A percentile compares a stretch with the other conserved stretches of the same genome.
These are phyloP conservation scores for Mormyrus proboscirostris DNA, from an alignment of 2,797 vertebrate genomes.

Conservation along the genomic window DNA sequence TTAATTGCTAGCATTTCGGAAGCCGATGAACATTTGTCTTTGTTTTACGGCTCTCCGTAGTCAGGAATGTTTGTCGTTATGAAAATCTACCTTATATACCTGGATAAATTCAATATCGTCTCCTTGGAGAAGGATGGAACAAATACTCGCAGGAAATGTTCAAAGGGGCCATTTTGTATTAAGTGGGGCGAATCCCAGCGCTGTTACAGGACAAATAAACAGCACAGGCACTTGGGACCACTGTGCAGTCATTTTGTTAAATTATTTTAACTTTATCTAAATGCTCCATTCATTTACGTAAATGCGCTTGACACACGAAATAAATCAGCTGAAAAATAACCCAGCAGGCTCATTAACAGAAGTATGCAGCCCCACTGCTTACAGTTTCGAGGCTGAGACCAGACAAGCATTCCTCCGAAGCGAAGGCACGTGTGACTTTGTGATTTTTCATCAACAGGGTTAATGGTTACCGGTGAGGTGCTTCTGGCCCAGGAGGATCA, in stretches of 20 bases:
- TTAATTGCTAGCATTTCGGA: slow-evolving; percentile 53
- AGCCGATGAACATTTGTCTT: slow-evolving; percentile 67
- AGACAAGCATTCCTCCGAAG: neutral
- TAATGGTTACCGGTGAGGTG: neutral
- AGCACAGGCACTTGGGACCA: slow-evolving; percentile 45
- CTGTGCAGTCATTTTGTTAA: slow-evolving; percentile 49
- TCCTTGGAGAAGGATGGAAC: slow-evolving; percentile 52
- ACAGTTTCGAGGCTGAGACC: slow-evolving; percentile 31
- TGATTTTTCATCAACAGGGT: neutral
- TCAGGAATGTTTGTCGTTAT: slow-evolving; percentile 50
- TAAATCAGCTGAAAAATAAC: slow-evolving; percentile 57
- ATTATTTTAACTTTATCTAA: slow-evolving; percentile 61
- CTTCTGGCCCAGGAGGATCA: neutral
- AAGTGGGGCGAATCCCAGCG: slow-evolving; percentile 54
- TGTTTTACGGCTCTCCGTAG: slow-evolving; percentile 60
- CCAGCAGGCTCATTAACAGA: slow-evolving; percentile 51
- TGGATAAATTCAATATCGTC: slow-evolving; percentile 53
- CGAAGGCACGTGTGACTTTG: neutral
- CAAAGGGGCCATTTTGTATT: slow-evolving; percentile 47
- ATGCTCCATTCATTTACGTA: slow-evolving; percentile 52
- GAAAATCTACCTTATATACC: slow-evolving; percentile 49
- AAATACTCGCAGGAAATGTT: slow-evolving; percentile 46
- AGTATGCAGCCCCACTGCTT: slow-evolving; percentile 35
- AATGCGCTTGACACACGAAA: slow-evolving; percentile 54
- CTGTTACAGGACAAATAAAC: slow-evolving; percentile 46